These are phyloP conservation scores for Pristionchus exspectatus DNA, from an alignment of 2,888 invertebrate species.

Conservation along the genomic window DNA sequence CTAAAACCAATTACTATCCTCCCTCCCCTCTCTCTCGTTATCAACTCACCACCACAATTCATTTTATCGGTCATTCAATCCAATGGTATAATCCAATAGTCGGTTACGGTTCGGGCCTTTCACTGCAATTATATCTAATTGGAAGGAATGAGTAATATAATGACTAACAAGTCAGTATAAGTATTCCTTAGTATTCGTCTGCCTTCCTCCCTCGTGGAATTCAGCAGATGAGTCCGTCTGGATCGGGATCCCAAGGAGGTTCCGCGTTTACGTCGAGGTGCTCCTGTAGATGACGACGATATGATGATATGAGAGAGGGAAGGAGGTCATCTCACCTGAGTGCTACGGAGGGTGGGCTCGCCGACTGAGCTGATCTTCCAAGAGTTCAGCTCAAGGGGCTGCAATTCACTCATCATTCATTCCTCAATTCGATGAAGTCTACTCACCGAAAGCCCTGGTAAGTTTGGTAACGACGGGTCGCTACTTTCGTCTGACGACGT, in stretches of 20 bases:
- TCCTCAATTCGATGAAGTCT: neutral
- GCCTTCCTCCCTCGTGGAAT: slow-evolving; percentile 13
- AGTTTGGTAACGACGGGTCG: slow-evolving; percentile 50
- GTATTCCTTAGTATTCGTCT: neutral
- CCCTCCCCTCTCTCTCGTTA: neutral
- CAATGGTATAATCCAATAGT: slow-evolving; percentile 48
- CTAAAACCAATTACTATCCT: neutral
- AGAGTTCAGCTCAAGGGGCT: slow-evolving; percentile 31
- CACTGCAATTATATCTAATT: neutral
- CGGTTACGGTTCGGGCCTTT: slow-evolving; percentile 28
- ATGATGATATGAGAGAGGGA: too few species aligned
- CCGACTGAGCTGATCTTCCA: slow-evolving; percentile 39
- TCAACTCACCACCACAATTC: slow-evolving; percentile 16
- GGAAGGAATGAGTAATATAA: neutral
- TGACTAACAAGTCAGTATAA: slow-evolving; percentile 18
- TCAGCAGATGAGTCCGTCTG: slow-evolving; percentile 52
- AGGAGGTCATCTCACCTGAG: slow-evolving; percentile 12
- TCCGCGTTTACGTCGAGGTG: slow-evolving; percentile 72
- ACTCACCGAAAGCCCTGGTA: slow-evolving; percentile 52
- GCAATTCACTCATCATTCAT: neutral
- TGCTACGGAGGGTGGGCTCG: slow-evolving; percentile 50
- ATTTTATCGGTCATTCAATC: slow-evolving; percentile 39
- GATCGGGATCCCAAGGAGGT: slow-evolving; percentile 74
- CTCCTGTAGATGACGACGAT: neutral
- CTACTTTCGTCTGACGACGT: slow-evolving; percentile 48